Evolutionary conservation across 2,113 vertebrate species (phyloP).

Genomic region (Daubentonia madagascariensis): DNA sequence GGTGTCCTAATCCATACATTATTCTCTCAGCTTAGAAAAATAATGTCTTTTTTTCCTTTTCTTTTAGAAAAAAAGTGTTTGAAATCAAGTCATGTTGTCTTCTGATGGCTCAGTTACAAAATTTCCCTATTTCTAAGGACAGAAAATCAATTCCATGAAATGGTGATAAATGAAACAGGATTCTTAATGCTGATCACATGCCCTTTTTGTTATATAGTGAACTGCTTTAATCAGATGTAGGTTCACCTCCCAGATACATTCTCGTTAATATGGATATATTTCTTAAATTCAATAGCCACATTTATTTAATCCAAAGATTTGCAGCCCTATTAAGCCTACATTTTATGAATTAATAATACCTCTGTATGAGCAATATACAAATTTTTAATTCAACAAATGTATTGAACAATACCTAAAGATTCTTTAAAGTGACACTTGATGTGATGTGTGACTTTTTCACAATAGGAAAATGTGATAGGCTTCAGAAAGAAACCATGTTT

Average conservation of each 20-base stretch:
- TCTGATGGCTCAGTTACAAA: background rate
- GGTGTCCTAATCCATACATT: background rate
- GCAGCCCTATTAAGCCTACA: background rate
- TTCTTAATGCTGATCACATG: conserved; percentile 23
- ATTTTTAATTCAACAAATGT: background rate
- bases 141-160: conserved; percentile 54
- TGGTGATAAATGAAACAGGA: background rate
- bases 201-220: background rate
- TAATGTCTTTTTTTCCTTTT: background rate
- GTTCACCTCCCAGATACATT: background rate
- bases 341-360: background rate
- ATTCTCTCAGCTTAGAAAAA: background rate
- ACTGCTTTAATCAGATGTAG: background rate
- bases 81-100: background rate
- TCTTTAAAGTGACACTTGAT: background rate
- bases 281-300: background rate
- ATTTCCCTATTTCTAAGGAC: conserved; percentile 24
- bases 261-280: background rate
- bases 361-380: background rate
- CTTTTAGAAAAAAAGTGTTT: background rate
- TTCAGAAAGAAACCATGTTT: background rate
- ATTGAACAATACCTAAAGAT: background rate
- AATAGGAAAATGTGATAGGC: background rate
- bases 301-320: background rate
- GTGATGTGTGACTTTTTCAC: background rate